Evolutionary conservation across 2,797 vertebrate species (phyloP).

Genomic region (Arnoldichthys spilopterus): DNA sequence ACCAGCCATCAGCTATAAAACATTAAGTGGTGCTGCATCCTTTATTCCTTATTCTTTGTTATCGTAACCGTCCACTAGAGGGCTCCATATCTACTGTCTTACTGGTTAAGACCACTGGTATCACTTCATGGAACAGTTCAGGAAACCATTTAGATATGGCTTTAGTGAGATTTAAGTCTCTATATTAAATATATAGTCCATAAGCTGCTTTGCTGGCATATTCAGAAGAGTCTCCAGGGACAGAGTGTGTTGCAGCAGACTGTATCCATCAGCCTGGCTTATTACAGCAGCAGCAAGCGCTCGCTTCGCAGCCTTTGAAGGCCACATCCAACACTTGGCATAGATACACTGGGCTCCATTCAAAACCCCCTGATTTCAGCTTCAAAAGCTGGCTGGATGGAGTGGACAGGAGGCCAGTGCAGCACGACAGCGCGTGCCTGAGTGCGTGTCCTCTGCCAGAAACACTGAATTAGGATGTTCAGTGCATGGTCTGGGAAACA

Average conservation of each 20-base stretch:
- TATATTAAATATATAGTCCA: slow-evolving; percentile 45
- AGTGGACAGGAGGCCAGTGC: slow-evolving; percentile 44
- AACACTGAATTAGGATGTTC: slow-evolving; percentile 25
- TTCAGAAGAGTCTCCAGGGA: not conserved
- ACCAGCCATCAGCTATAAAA: too few species aligned
- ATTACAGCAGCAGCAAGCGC: slow-evolving; percentile 38
- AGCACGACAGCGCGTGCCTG: slow-evolving; percentile 47
- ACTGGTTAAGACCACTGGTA: not conserved
- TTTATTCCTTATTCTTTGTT: not conserved
- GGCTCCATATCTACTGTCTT: slow-evolving; percentile 2
- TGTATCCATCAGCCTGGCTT: slow-evolving; percentile 45
- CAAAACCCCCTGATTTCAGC: slow-evolving; percentile 51
- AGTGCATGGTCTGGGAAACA: slow-evolving; percentile 30
- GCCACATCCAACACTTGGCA: slow-evolving; percentile 49
- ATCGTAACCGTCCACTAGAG: slow-evolving; percentile 39
- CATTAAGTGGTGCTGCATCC: too few species aligned
- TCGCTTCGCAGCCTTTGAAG: slow-evolving; percentile 45
- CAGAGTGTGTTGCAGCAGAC: slow-evolving; percentile 27
- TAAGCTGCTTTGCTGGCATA: slow-evolving; percentile 37
- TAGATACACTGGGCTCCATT: slow-evolving; percentile 43
- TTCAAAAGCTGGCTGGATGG: slow-evolving; percentile 57
- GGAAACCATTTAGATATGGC: slow-evolving; percentile 28
- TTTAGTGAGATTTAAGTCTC: slow-evolving; percentile 28
- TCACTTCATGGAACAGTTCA: not conserved
- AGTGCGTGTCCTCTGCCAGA: slow-evolving; percentile 23